phyloP scores from a whole-genome alignment of 2,797 vertebrate genomes.

The Silurus aristotelis region DNA sequence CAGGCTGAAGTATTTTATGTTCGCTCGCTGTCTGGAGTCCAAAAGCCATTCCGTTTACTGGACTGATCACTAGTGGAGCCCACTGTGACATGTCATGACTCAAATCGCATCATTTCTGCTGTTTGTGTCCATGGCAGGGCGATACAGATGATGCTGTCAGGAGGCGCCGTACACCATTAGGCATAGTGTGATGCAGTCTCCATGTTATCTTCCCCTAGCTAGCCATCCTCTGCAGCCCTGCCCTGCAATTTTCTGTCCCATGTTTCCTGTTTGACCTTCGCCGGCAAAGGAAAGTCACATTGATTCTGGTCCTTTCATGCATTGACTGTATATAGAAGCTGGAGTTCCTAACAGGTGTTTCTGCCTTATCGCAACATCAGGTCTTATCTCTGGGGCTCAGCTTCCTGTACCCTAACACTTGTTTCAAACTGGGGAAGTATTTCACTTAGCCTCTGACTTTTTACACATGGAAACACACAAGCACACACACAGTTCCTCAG shows the following conservation, averaged over 20 bases:
- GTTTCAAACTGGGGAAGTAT: slow-evolving; percentile 75
- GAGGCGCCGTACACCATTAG: slow-evolving; percentile 73
- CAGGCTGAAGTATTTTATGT: slow-evolving; percentile 59
- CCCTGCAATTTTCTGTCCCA: slow-evolving; percentile 44
- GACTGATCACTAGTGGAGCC: slow-evolving; percentile 76
- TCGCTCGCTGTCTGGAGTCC: slow-evolving; percentile 57
- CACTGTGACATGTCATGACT: slow-evolving; percentile 78
- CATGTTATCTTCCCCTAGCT: slow-evolving; percentile 46
- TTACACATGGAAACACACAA: slow-evolving; percentile 10
- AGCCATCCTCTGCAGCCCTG: slow-evolving; percentile 36
- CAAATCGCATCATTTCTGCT: slow-evolving; percentile 79
- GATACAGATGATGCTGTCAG: slow-evolving; percentile 79
- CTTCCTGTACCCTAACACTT: slow-evolving; percentile 74
- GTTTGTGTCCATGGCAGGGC: slow-evolving; percentile 71
- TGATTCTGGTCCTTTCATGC: slow-evolving; percentile 54
- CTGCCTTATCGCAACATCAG: slow-evolving; percentile 72
- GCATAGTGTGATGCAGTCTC: slow-evolving; percentile 63
- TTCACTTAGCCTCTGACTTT: slow-evolving; percentile 78
- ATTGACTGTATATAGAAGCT: slow-evolving; percentile 45
- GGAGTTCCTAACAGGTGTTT: slow-evolving; percentile 75
- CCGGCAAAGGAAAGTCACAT: slow-evolving; percentile 53
- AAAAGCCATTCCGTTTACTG: slow-evolving; percentile 75
- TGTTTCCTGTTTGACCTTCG: slow-evolving; percentile 58
- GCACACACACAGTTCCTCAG: slow-evolving; percentile 13
- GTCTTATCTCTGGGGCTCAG: slow-evolving; percentile 77